Conservation (phyloP, 2,113 vertebrate genomes). For the Panthera tigris region DNA sequence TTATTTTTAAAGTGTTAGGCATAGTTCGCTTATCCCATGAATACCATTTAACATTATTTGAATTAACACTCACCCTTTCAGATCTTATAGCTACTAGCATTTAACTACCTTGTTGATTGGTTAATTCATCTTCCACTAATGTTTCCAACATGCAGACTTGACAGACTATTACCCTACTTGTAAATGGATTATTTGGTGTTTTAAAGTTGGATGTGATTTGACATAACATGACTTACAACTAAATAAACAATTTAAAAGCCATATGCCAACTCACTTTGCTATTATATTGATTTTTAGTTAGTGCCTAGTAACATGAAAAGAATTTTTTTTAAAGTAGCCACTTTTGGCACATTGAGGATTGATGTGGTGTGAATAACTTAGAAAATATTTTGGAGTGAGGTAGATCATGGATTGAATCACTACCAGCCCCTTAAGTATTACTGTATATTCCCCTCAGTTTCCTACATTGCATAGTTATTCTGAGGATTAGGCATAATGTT, state of each 20-base stretch:
- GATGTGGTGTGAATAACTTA: background rate
- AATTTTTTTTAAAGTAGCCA: background rate
- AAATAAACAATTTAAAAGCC: slow-evolving; percentile 67
- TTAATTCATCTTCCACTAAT: slow-evolving; percentile 70
- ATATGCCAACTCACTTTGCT: background rate
- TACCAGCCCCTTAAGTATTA: background rate
- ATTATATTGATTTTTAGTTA: slow-evolving; percentile 58
- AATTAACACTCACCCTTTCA: slow-evolving; percentile 56
- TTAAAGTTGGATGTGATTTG: slow-evolving; percentile 67
- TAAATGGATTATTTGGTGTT: slow-evolving; percentile 69
- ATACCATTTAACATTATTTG: slow-evolving; percentile 65
- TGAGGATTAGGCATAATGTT: background rate
- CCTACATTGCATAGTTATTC: background rate
- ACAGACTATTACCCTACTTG: slow-evolving; percentile 72
- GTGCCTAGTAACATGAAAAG: slow-evolving; percentile 1
- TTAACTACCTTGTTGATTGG: slow-evolving; percentile 75
- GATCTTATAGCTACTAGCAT: slow-evolving; percentile 49
- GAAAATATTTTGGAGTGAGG: background rate
- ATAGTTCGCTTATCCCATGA: slow-evolving; percentile 55
- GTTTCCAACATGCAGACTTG: slow-evolving; percentile 57
- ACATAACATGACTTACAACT: slow-evolving; percentile 46
- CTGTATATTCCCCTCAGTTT: background rate
- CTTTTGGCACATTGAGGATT: background rate
- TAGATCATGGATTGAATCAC: background rate
- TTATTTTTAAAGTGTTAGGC: slow-evolving; percentile 49